These are phyloP conservation scores for Didymodactylos carnosus DNA, from an alignment of 2,888 invertebrate species.

Conservation along the genomic window DNA sequence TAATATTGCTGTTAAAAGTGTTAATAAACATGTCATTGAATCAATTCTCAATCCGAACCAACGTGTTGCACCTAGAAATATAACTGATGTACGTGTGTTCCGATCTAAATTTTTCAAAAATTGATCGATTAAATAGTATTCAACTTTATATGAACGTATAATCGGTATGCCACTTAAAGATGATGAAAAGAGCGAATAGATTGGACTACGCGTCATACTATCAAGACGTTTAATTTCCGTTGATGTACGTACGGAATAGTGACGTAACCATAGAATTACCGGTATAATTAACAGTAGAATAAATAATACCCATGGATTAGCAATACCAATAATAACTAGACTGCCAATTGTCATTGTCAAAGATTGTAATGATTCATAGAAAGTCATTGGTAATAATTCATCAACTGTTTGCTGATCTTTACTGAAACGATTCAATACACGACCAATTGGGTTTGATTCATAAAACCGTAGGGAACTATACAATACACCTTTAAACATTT, in stretches of 20 bases:
- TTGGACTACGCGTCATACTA: constrained; percentile 59
- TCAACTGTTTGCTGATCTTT: constrained; percentile 58
- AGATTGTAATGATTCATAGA: constrained; percentile 32
- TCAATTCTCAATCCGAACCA: constrained; percentile 86
- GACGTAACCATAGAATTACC: constrained; percentile 53
- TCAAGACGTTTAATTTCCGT: constrained; percentile 5
- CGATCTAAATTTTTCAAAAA: constrained; percentile 40
- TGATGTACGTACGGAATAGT: constrained; percentile 39
- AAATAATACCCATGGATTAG: constrained; percentile 44
- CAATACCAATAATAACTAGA: constrained; percentile 46
- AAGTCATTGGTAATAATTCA: constrained; percentile 21
- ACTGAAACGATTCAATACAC: constrained; percentile 63
- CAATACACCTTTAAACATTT: constrained; percentile 1
- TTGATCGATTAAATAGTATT: constrained; percentile 47
- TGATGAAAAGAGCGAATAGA: constrained; percentile 77
- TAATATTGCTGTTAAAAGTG: too few species aligned
- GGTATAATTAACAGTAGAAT: constrained; percentile 46
- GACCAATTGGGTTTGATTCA: constrained; percentile 19
- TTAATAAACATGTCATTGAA: too few species aligned
- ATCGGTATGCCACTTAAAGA: constrained; percentile 71
- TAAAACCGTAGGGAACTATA: constrained; percentile 1
- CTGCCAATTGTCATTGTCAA: constrained; percentile 47
- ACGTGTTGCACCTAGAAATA: constrained; percentile 66
- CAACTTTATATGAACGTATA: constrained; percentile 65
- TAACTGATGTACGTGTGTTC: constrained; percentile 74